Percentiles rank a stretch among this genome's conserved stretches.
Conservation (phyloP, 2,797 vertebrate species). For the Carcharodon carcharias region DNA sequence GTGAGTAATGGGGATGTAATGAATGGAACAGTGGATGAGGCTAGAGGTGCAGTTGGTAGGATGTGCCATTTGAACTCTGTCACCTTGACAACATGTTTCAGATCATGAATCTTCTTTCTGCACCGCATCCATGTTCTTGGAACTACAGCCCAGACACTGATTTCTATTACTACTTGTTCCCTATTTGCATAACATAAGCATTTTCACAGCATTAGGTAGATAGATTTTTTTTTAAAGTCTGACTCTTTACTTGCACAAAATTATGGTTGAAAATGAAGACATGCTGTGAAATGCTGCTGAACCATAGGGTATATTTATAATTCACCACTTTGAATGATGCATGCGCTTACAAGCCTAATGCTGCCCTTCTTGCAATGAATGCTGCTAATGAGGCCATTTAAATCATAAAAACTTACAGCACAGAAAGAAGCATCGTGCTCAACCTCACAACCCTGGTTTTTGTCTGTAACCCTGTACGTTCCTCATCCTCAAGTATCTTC, state of each 20-base stretch:
- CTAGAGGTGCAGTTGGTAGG: too few relatives aligned
- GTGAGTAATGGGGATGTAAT: too few relatives aligned
- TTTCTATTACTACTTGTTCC: too few relatives aligned
- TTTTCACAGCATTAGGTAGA: not conserved
- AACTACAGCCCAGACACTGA: too few relatives aligned
- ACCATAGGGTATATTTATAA: not conserved
- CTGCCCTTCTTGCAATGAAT: not conserved
- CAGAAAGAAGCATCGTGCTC: not conserved
- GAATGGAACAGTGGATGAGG: too few relatives aligned
- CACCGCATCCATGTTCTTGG: too few relatives aligned
- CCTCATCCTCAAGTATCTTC: too few relatives aligned
- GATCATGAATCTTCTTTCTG: too few relatives aligned
- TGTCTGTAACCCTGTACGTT: too few relatives aligned
- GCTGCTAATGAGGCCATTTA: not conserved
- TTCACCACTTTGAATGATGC: not conserved
- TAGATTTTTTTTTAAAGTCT: not conserved
- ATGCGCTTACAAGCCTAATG: not conserved
- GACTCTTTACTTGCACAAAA: not conserved
- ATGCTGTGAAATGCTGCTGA: not conserved
- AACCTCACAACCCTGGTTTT: too few relatives aligned
- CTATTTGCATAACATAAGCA: not conserved
- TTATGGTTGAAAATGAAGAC: not conserved
- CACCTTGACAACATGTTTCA: too few relatives aligned
- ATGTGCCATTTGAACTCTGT: too few relatives aligned
- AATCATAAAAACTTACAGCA: not conserved